Evolutionary conservation across 2,113 vertebrate genomes (phyloP), one percentile per base, ranked within the genome.

Genomic region (Labeo catla): DNA sequence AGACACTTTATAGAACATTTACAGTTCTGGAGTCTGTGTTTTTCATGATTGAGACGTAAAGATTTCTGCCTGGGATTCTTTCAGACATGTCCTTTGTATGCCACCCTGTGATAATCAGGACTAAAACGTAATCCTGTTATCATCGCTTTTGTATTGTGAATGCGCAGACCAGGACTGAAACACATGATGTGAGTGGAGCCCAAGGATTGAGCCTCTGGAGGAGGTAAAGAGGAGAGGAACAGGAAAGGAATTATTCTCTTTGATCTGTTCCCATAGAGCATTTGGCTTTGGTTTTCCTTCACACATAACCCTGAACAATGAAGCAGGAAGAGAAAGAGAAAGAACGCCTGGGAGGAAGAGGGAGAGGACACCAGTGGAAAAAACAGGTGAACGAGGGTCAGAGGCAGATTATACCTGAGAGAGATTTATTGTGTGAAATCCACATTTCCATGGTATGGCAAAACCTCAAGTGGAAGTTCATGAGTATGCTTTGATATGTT

Each of bases 201-300:
- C 11, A 68, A 63, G 78, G 72, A 86, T 63, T 86, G 86, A 89
- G 84, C 84, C 87, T 85, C 83, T 61, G 49, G 73, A 61, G 81
- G 83, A 76, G 85, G 86, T 86, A 86, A 45, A 79, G 86, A 77
- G 68, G 87, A 91, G 81, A 85, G 72, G 47, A 82, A 88, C 85
- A 83, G 89, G 82, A 90, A 88, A 86, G 86, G 89, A 89, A 90
- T 91, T 79, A 89, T 92, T 91, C 86, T 73, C 87, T 92, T 90
- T 90, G 90, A 93, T 92, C 87, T 90, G 76, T 78, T 89, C 89
- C 88, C 89, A 87, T 92, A 74, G 90, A 88, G 91, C 87, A 83
- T 90, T 90, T 92, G 91, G 87, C 89, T 92, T 74, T 52, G 73
- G 59, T 81, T 91, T 86, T 76, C 90, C 74, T 90, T 82, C 90